Conservation (phyloP, 2,888 invertebrate genomes). For the Alloplasta piceator region DNA sequence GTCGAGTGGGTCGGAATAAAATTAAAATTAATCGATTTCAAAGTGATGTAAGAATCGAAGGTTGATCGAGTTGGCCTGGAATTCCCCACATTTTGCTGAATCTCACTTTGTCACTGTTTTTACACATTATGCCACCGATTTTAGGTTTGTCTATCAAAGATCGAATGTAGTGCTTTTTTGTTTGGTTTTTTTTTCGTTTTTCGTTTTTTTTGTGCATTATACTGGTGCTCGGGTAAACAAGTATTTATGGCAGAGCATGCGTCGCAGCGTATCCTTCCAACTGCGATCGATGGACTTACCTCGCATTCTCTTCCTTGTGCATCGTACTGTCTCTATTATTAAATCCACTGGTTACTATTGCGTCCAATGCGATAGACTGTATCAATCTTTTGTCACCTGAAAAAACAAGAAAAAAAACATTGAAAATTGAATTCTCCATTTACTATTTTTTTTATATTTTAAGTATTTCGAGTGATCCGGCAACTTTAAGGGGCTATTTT, state of each 20-base stretch:
- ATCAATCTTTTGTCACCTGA: conserved; percentile 95
- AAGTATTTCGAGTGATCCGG: background rate
- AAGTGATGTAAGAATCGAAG: background rate
- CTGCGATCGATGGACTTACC: conserved; percentile 86
- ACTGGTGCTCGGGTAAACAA: conserved; percentile 72
- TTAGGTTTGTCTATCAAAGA: conserved; percentile 61
- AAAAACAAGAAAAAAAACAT: conserved; percentile 70
- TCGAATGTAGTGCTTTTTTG: conserved; percentile 69
- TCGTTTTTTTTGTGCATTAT: conserved; percentile 70
- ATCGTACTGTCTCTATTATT: conserved; percentile 87
- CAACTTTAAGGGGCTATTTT: background rate
- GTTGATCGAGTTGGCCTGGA: background rate
- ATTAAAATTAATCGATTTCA: conserved; percentile 30
- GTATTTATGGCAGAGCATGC: conserved; percentile 70
- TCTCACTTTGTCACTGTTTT: conserved; percentile 9
- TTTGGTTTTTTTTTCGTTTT: conserved; percentile 67
- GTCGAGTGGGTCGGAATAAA: conserved; percentile 12
- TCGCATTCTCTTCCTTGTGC: conserved; percentile 80
- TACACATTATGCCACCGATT: conserved; percentile 43
- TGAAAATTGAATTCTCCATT: background rate
- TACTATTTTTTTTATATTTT: background rate
- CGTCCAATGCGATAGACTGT: conserved; percentile 95
- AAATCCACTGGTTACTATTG: conserved; percentile 94
- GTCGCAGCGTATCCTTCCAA: conserved; percentile 59
- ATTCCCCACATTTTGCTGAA: background rate